Percentiles rank a stretch among this genome's conserved stretches.
phyloP scores from a whole-genome alignment of 1,140 invertebrate species.

The Psix sp. region DNA sequence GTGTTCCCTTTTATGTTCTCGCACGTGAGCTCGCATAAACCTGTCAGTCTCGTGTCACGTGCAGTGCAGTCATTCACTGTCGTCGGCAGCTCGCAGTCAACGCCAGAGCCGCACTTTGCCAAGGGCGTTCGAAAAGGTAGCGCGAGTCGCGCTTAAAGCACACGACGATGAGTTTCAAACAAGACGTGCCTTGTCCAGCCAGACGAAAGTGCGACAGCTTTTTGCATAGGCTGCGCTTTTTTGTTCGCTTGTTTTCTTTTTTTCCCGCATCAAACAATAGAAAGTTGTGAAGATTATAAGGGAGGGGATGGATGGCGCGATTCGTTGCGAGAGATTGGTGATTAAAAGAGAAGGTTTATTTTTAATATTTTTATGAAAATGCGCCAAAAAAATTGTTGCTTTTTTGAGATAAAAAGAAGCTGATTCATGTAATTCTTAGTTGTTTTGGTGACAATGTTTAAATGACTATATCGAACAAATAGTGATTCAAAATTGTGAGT shows the following conservation, averaged over 20 bases:
- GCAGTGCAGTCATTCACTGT: constrained; percentile 77
- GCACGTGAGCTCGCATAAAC: constrained; percentile 76
- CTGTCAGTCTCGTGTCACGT: constrained; percentile 77
- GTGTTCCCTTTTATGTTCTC: constrained; percentile 77
- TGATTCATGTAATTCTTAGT: too few species aligned
- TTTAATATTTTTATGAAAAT: too few species aligned
- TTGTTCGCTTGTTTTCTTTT: constrained; percentile 1
- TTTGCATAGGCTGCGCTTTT: constrained; percentile 29
- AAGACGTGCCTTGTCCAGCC: constrained; percentile 46
- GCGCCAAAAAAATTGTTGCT: too few species aligned
- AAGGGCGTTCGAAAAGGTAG: constrained; percentile 56
- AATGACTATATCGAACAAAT: too few species aligned
- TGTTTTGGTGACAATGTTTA: too few species aligned
- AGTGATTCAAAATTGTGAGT: too few species aligned
- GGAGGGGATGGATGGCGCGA: too few species aligned
- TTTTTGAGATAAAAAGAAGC: too few species aligned
- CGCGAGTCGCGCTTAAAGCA: constrained; percentile 34
- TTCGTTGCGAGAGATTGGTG: too few species aligned
- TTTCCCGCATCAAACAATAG: neutral
- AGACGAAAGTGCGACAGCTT: constrained; percentile 24
- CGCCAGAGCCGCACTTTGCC: constrained; percentile 59
- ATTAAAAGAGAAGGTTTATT: too few species aligned
- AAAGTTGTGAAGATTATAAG: too few species aligned
- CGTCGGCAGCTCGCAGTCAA: constrained; percentile 71
- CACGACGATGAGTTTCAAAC: constrained; percentile 50